phyloP scores from a whole-genome alignment of 2,113 vertebrate species.

The Paramisgurnus dabryanus region DNA sequence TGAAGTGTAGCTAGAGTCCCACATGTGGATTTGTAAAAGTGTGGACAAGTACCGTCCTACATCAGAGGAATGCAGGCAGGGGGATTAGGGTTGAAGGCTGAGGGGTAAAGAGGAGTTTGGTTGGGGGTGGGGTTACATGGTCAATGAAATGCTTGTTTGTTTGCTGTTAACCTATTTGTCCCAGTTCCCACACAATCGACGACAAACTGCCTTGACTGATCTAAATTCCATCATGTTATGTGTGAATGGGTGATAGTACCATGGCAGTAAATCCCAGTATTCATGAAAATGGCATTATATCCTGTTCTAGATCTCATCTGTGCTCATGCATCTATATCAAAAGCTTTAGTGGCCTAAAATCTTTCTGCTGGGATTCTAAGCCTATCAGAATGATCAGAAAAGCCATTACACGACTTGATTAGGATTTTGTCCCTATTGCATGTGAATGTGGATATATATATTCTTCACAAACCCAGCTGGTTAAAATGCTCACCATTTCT shows the following conservation, averaged over 20 bases:
- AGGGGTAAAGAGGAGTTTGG: slow-evolving; percentile 15
- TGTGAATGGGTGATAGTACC: slow-evolving; percentile 74
- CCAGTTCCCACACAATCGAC: slow-evolving; percentile 84
- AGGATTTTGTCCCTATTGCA: background rate
- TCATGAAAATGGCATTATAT: slow-evolving; percentile 84
- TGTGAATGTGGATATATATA: background rate
- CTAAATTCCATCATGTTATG: slow-evolving; percentile 76
- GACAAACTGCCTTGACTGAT: slow-evolving; percentile 67
- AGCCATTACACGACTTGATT: slow-evolving; percentile 7
- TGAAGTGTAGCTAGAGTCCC: background rate
- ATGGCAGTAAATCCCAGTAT: slow-evolving; percentile 81
- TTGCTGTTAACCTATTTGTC: slow-evolving; percentile 77
- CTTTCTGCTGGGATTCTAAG: slow-evolving; percentile 17
- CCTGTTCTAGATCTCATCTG: slow-evolving; percentile 66
- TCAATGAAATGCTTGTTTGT: slow-evolving; percentile 70
- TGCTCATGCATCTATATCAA: slow-evolving; percentile 33
- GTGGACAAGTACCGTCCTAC: background rate
- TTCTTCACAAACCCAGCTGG: background rate
- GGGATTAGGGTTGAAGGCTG: slow-evolving; percentile 21
- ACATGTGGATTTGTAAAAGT: slow-evolving; percentile 23
- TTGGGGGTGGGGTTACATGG: slow-evolving; percentile 9
- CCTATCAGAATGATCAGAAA: slow-evolving; percentile 13
- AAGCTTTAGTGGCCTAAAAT: slow-evolving; percentile 22
- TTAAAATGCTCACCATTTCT: background rate
- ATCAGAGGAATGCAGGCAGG: background rate